Percentiles rank a stretch among this genome's conserved stretches.
These are phyloP conservation scores for Ifrita kowaldi DNA, from an alignment of 2,113 vertebrate species.

Conservation along the genomic window DNA sequence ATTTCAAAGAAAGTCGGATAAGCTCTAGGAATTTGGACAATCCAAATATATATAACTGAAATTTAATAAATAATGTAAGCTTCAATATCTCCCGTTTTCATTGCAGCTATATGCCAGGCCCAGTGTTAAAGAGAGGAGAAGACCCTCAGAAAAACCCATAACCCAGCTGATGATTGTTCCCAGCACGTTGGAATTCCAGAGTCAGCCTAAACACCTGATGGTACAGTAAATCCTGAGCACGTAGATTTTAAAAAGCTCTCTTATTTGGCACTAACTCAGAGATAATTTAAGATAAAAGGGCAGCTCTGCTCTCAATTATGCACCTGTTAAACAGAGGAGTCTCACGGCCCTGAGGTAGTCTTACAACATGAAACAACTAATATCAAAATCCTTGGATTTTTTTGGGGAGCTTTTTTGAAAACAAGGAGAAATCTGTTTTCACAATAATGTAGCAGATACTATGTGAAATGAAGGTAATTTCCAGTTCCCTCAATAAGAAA, in stretches of 20 bases:
- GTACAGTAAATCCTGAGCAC: neutral
- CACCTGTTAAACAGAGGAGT: neutral
- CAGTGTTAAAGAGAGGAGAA: neutral
- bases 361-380: neutral
- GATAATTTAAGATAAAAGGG: slow-evolving; percentile 20
- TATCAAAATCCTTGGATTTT: neutral
- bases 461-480: neutral
- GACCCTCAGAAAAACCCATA: neutral
- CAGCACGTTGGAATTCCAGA: neutral
- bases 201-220: neutral
- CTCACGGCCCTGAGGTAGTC: neutral
- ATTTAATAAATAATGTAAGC: neutral
- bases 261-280: neutral
- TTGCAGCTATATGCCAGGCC: neutral
- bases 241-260: neutral
- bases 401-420: neutral
- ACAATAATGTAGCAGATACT: neutral
- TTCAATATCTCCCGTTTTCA: neutral
- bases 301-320: neutral
- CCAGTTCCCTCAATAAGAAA: neutral
- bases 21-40: neutral
- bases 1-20: neutral
- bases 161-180: neutral
- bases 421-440: neutral
- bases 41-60: neutral